Conservation (phyloP, 2,888 invertebrate species). For the Leucophora obtusa region DNA sequence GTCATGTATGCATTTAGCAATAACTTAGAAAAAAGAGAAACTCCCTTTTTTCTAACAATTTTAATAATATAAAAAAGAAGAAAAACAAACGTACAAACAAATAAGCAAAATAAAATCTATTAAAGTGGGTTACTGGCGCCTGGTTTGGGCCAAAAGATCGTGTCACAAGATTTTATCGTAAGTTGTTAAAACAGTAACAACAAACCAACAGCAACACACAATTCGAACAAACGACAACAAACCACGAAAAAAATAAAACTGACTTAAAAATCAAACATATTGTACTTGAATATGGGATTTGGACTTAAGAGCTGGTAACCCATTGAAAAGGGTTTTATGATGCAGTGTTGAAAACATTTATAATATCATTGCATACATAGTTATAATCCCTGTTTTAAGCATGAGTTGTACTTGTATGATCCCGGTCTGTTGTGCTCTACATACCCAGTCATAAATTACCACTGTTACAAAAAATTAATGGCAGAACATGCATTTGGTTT, state of each 20-base stretch:
- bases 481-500: no score
- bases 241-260: constrained; percentile 15
- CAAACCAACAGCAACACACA: constrained; percentile 41
- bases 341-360: constrained; percentile 22
- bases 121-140: constrained; percentile 61
- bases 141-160: constrained; percentile 59
- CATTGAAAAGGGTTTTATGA: constrained; percentile 33
- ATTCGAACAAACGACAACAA: constrained; percentile 25
- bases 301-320: constrained; percentile 29
- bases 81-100: constrained; percentile 11
- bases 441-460: no score
- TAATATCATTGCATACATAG: neutral
- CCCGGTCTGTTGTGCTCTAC: neutral
- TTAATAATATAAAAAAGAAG: constrained; percentile 11
- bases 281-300: neutral
- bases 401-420: constrained; percentile 5
- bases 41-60: constrained; percentile 38
- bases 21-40: constrained; percentile 40
- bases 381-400: constrained; percentile 3
- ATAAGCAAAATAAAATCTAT: constrained; percentile 24
- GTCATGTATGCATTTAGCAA: constrained; percentile 17
- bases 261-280: constrained; percentile 11
- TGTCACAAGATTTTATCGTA: constrained; percentile 60
- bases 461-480: no score
- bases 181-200: constrained; percentile 57